Evolutionary conservation across 2,797 vertebrate genomes (phyloP).

Genomic region (Martes flavigula): DNA sequence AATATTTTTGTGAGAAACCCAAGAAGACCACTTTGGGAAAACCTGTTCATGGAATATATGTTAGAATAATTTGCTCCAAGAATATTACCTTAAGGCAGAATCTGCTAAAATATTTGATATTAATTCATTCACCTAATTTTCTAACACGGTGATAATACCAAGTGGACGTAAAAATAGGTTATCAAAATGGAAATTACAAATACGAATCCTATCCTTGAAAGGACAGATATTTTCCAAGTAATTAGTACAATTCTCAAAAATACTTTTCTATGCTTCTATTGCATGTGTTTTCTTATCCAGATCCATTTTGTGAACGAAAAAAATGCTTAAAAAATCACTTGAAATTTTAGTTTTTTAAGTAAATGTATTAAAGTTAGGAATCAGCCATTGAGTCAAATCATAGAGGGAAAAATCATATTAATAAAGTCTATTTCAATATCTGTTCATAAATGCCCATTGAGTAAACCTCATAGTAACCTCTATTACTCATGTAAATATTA

Average conservation of each 20-base stretch:
- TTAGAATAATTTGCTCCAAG: conserved; percentile 39
- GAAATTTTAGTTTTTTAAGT: neutral
- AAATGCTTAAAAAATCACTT: neutral
- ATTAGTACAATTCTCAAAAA: conserved; percentile 28
- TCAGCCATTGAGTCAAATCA: neutral
- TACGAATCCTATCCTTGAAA: neutral
- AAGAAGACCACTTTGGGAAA: conserved; percentile 35
- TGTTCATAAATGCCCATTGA: neutral
- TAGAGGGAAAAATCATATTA: neutral
- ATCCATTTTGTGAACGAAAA: conserved; percentile 12
- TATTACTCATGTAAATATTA: neutral
- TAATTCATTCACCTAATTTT: conserved; percentile 4
- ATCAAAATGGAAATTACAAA: conserved; percentile 45
- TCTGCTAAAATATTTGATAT: conserved; percentile 52
- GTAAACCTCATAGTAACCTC: neutral
- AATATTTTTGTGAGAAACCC: conserved; percentile 48
- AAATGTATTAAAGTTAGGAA: neutral
- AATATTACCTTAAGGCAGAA: neutral
- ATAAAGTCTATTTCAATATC: neutral
- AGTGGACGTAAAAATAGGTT: neutral
- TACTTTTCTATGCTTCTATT: neutral
- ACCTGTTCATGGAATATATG: neutral
- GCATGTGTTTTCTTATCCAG: neutral
- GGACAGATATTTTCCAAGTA: neutral
- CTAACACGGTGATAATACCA: neutral